Conservation (phyloP, 2,797 vertebrate species). For the Acrocephalus scirpaceus region DNA sequence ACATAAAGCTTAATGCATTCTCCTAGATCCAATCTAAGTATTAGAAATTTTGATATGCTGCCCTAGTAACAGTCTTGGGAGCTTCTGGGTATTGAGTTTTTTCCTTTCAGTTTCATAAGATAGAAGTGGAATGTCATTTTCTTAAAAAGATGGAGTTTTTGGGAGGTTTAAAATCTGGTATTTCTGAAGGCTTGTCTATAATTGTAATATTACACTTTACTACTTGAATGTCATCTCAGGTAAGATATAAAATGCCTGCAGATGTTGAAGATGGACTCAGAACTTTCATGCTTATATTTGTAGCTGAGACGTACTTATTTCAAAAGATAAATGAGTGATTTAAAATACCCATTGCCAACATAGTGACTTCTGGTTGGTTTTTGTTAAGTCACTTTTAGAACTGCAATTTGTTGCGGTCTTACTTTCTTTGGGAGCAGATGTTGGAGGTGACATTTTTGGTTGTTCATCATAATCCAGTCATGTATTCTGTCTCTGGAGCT, state of each 20-base stretch:
- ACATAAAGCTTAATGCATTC: neutral
- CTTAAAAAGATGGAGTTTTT: neutral
- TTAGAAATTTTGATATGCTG: neutral
- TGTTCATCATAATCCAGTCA: neutral
- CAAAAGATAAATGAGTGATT: neutral
- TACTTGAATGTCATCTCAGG: neutral
- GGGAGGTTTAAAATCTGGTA: neutral
- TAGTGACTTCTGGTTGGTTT: neutral
- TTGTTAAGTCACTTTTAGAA: neutral
- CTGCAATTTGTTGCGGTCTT: neutral
- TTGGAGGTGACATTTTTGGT: neutral
- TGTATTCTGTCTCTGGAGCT: neutral
- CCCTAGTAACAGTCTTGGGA: neutral
- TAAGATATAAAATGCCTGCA: neutral
- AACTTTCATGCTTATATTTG: neutral
- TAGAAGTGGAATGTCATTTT: neutral
- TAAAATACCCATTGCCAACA: neutral
- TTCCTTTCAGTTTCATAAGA: neutral
- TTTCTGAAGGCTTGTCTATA: neutral
- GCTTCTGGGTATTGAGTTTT: neutral
- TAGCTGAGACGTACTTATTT: neutral
- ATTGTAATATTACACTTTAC: neutral
- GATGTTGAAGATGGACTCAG: neutral
- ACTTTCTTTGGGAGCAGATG: neutral
- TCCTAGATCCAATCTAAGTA: neutral